phyloP scores from a whole-genome alignment of 2,797 vertebrate genomes.

The Pseudochromis fuscus region DNA sequence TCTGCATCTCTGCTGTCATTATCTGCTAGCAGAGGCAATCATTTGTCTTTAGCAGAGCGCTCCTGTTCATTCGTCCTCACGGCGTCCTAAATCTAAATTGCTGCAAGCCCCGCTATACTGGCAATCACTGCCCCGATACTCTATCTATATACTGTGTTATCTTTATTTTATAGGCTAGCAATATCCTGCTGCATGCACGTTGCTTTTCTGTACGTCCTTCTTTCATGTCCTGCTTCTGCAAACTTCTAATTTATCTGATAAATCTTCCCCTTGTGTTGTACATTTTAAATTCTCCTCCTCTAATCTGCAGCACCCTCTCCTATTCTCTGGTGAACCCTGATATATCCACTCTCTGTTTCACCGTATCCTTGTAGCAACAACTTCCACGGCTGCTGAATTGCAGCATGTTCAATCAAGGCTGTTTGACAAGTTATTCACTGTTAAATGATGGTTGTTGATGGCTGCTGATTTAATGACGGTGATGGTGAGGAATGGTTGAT shows the following conservation, averaged over 20 bases:
- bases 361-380: not conserved
- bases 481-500: not conserved
- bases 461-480: conserved; percentile 4
- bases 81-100: conserved; percentile 48
- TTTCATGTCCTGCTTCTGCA: conserved; percentile 8
- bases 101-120: conserved; percentile 10
- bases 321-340: not conserved
- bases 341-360: not conserved
- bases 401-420: not conserved
- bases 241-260: conserved; percentile 29
- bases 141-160: not conserved
- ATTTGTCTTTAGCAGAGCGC: conserved; percentile 36
- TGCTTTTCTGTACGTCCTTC: conserved; percentile 19
- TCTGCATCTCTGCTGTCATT: conserved; percentile 48
- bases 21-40: conserved; percentile 38
- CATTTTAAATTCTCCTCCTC: conserved; percentile 13
- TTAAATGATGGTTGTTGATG: conserved; percentile 3
- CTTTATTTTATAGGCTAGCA: not conserved
- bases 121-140: conserved; percentile 4
- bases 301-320: conserved; percentile 13
- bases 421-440: conserved; percentile 11
- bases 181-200: conserved; percentile 1
- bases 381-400: not conserved
- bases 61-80: conserved; percentile 36
- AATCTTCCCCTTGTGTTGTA: conserved; percentile 23